Evolutionary conservation across 1,140 invertebrate species (phyloP).

Genomic region (Saxidomus purpurata): DNA sequence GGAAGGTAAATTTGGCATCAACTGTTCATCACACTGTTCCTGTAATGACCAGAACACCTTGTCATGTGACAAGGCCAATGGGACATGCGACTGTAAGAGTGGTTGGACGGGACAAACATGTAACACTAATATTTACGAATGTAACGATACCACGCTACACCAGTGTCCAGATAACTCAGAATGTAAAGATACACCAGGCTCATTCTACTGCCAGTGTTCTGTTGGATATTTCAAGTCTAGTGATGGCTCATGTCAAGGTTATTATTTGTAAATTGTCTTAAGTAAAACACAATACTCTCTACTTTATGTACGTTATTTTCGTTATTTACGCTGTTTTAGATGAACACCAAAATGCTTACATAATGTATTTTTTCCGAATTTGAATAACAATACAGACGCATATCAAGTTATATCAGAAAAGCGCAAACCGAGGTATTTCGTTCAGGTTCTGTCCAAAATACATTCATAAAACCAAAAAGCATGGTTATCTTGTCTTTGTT

Average conservation of each 20-base stretch:
- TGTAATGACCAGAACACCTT: neutral
- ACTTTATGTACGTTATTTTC: too few relatives aligned
- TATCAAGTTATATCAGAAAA: too few relatives aligned
- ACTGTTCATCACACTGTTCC: neutral
- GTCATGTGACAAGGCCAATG: neutral
- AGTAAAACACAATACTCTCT: too few relatives aligned
- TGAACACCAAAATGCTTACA: too few relatives aligned
- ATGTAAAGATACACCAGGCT: slow-evolving; percentile 68
- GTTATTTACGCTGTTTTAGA: too few relatives aligned
- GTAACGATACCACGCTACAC: neutral
- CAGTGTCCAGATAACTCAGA: slow-evolving; percentile 51
- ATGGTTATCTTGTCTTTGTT: too few relatives aligned
- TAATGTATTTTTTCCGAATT: too few relatives aligned
- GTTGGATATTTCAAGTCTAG: neutral
- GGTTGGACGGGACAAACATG: slow-evolving; percentile 27
- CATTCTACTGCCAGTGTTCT: slow-evolving; percentile 69
- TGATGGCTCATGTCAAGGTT: slow-evolving; percentile 34
- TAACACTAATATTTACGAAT: slow-evolving; percentile 38
- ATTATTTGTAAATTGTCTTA: neutral
- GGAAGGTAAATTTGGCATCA: neutral
- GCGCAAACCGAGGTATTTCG: too few relatives aligned
- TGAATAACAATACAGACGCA: too few relatives aligned
- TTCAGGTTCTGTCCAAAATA: too few relatives aligned
- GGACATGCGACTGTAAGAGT: neutral
- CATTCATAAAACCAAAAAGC: too few relatives aligned